phyloP scores from a whole-genome alignment of 1,140 invertebrate genomes.

The Acromyrmex heyeri region DNA sequence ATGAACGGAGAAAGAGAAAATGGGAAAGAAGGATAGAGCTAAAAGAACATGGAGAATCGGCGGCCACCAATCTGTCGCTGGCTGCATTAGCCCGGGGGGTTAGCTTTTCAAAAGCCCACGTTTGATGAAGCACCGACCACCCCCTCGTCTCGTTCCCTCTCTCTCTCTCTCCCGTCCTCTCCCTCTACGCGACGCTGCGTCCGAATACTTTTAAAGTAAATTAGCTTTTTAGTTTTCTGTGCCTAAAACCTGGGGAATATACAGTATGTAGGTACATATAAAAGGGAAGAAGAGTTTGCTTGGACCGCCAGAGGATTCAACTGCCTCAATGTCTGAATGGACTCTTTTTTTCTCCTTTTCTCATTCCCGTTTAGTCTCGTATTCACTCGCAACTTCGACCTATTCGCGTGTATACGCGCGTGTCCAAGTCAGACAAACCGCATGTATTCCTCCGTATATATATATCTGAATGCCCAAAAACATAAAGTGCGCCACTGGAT shows the following conservation, averaged over 20 bases:
- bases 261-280: slow-evolving; percentile 77
- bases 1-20: slow-evolving; percentile 17
- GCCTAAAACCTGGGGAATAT: slow-evolving; percentile 82
- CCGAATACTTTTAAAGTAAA: slow-evolving; percentile 87
- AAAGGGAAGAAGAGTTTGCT: slow-evolving; percentile 80
- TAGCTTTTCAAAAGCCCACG: slow-evolving; percentile 81
- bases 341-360: slow-evolving; percentile 42
- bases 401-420: slow-evolving; percentile 42
- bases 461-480: slow-evolving; percentile 83
- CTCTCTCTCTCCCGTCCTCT: slow-evolving; percentile 21
- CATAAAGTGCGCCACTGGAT: slow-evolving; percentile 79
- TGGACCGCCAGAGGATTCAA: slow-evolving; percentile 79
- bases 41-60: slow-evolving; percentile 71
- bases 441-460: slow-evolving; percentile 30
- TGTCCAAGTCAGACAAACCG: slow-evolving; percentile 46
- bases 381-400: slow-evolving; percentile 10
- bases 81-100: slow-evolving; percentile 83
- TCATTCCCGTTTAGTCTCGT: slow-evolving; percentile 4
- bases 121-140: slow-evolving; percentile 81
- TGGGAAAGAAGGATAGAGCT: slow-evolving; percentile 14
- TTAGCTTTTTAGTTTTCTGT: slow-evolving; percentile 87
- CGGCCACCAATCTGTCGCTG: slow-evolving; percentile 86
- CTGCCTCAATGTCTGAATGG: slow-evolving; percentile 80
- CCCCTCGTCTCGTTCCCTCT: slow-evolving; percentile 26
- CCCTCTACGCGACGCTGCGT: slow-evolving; percentile 41